Conservation (phyloP, 2,888 invertebrate species). For the Argyra leucocephala region DNA sequence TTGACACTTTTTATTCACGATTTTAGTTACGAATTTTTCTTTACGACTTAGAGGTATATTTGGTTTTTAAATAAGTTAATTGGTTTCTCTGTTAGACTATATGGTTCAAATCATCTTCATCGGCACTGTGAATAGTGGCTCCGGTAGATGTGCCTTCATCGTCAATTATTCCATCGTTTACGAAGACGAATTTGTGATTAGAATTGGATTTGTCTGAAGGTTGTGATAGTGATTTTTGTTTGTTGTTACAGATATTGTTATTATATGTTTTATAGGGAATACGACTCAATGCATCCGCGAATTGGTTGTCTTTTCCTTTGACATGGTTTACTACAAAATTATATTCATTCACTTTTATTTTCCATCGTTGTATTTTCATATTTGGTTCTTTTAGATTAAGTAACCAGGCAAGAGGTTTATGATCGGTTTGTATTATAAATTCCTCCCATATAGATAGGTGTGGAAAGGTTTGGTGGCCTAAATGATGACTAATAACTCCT, state of each 20-base stretch:
- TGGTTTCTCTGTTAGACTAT: constrained; percentile 15
- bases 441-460: constrained; percentile 17
- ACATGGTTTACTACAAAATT: too few species aligned
- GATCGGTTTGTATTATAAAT: constrained; percentile 17
- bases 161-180: too few species aligned
- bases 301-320: too few species aligned
- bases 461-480: constrained; percentile 14
- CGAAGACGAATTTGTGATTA: too few species aligned
- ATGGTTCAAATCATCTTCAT: constrained; percentile 12
- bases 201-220: background rate
- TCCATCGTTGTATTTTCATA: too few species aligned
- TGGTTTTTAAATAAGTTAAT: constrained; percentile 18
- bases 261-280: too few species aligned
- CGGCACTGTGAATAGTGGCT: constrained; percentile 15
- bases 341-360: too few species aligned
- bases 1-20: too few species aligned
- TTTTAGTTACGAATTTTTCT: constrained; percentile 15
- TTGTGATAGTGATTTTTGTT: too few species aligned
- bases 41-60: constrained; percentile 13
- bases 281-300: too few species aligned
- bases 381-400: background rate
- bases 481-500: constrained; percentile 17
- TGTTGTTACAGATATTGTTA: background rate
- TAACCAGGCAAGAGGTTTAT: constrained; percentile 18
- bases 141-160: background rate